Percentiles rank a stretch among this genome's conserved stretches.
Evolutionary conservation across 2,888 invertebrate genomes (phyloP).

Genomic region (Dynastes maya): DNA sequence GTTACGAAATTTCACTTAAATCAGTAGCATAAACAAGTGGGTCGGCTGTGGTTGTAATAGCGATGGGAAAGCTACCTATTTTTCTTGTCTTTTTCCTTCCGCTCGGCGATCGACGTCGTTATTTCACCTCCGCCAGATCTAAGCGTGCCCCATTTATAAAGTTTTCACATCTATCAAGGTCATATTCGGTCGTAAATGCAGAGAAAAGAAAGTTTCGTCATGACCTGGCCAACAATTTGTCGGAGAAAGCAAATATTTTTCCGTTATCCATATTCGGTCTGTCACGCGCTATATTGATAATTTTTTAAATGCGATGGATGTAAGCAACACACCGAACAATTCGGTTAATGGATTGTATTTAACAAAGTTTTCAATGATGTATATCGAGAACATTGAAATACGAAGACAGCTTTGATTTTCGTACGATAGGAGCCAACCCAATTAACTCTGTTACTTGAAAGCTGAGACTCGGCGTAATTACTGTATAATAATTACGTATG

Average conservation of each 20-base stretch:
- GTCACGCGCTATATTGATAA: conserved; percentile 13
- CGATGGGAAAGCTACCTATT: conserved; percentile 34
- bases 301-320: not conserved
- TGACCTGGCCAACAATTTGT: conserved; percentile 46
- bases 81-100: conserved; percentile 24
- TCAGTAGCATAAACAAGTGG: conserved; percentile 22
- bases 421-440: no score
- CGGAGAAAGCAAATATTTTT: conserved; percentile 48
- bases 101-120: not conserved
- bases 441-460: no score
- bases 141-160: conserved; percentile 32
- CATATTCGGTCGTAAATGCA: conserved; percentile 39
- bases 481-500: no score
- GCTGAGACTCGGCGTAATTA: no score
- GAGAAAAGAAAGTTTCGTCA: conserved; percentile 46
- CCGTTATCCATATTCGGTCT: conserved; percentile 18
- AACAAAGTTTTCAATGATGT: not conserved
- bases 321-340: not conserved
- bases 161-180: conserved; percentile 48
- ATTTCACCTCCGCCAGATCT: conserved; percentile 33
- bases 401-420: no score
- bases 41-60: conserved; percentile 1
- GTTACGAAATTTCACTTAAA: conserved; percentile 39
- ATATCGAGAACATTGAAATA: no score
- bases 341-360: not conserved